Base-by-base conservation (phyloP, 2,113 vertebrate genomes). In the Sardina pilchardus region DNA sequence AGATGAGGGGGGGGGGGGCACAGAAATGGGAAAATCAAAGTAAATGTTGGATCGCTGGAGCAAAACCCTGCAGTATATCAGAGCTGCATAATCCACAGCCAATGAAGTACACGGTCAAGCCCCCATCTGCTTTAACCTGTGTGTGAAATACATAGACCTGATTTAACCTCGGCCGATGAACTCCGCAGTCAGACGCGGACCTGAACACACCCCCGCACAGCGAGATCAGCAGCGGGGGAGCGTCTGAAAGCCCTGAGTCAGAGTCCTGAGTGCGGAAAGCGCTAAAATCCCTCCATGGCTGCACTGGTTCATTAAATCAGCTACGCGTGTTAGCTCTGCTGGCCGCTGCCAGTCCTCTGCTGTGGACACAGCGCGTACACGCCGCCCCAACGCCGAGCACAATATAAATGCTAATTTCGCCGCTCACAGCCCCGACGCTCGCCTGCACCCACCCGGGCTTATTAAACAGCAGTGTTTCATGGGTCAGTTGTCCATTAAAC, bases 371-470 rank as follows among this genome's bases (percentile, higher is more conserved):
- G 53, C 53, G 19, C 53, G 19, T 19, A 63, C 86, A 81, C 59
- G 71, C n/a, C n/a, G n/a, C 1, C n/a, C 83, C 50, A 30, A 82
- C 85, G 63, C 85, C 34, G 83, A 50, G 30, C 56, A 90, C 87
- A 92, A 92, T 92, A 92, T 94, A 93, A 92, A 95, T 94, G 92
- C 90, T 86, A 91, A 94, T 93, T 93, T 88, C 84, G 85, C 82
- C 59, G 63, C 85, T 89, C 48, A 50, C 82, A 84, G 82, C 88
- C 88, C 82, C 82, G 80, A 90, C 83, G 81, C 83, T 86, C 81
- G 82, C 81, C 56, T 82, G 86, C 83, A 85, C 67, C 81, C 88
- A 88, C 84, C 45, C 39, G 63, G 81, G 88, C 87, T 89, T 88
- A 90, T 3, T 89, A 90, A 88, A 86, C 85, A 78, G 84, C 67